These are phyloP conservation scores for Danionella cerebrum DNA, from an alignment of 2,113 vertebrate genomes.

Conservation along the genomic window DNA sequence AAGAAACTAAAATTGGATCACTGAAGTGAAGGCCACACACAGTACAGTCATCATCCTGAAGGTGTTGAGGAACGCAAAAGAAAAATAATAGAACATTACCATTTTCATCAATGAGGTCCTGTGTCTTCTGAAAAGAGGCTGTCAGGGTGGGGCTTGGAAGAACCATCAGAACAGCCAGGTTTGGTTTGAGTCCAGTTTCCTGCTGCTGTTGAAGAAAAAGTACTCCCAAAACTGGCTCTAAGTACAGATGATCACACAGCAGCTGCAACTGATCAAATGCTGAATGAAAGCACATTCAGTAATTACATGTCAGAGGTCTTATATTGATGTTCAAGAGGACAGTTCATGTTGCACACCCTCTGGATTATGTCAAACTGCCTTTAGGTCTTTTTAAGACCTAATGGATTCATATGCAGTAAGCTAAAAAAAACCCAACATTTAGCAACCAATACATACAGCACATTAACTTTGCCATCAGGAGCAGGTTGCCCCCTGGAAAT, in stretches of 20 bases:
- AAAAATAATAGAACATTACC: conserved; percentile 8
- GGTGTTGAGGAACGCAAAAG: conserved; percentile 12
- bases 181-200: conserved; percentile 34
- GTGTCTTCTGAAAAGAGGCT: conserved; percentile 26
- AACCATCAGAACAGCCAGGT: conserved; percentile 24
- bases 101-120: conserved; percentile 35
- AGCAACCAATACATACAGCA: background rate
- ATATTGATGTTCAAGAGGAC: conserved; percentile 14
- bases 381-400: conserved; percentile 4
- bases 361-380: conserved; percentile 6
- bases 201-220: conserved; percentile 21
- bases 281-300: conserved; percentile 9
- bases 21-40: conserved; percentile 20
- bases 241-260: conserved; percentile 4
- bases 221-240: conserved; percentile 8
- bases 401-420: conserved; percentile 14
- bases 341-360: background rate
- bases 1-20: too few relatives aligned
- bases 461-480: background rate
- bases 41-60: conserved; percentile 3
- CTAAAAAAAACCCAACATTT: background rate
- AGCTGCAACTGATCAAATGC: conserved; percentile 38
- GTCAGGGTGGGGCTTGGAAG: background rate
- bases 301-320: conserved; percentile 24
- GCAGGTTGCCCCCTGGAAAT: background rate